Evolutionary conservation across 2,113 vertebrate species (phyloP).

Genomic region (Sclerurus mexicanus): DNA sequence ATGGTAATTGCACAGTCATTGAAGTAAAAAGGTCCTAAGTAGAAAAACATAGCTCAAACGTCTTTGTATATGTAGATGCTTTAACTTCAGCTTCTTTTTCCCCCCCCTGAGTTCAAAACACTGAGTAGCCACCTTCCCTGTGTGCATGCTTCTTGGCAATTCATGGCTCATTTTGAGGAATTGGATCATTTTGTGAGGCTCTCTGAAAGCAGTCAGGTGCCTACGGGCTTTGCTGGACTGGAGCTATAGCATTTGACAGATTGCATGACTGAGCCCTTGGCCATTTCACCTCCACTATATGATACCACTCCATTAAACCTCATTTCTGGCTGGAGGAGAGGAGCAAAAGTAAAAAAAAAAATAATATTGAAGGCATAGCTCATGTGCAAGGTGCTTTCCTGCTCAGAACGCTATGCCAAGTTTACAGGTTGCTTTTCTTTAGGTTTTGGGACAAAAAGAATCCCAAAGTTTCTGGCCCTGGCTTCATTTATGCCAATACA

Average conservation of each 20-base stretch:
- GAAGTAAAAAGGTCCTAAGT: constrained; percentile 37
- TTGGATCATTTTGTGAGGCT: neutral
- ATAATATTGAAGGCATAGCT: neutral
- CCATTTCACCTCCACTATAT: neutral
- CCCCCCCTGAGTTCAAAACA: neutral
- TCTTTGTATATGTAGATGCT: neutral
- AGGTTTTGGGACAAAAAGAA: neutral
- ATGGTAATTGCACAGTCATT: constrained; percentile 38
- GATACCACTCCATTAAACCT: constrained; percentile 3
- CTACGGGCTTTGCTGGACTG: neutral
- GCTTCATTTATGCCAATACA: neutral
- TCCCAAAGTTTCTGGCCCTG: neutral
- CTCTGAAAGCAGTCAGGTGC: neutral
- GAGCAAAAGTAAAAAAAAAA: neutral
- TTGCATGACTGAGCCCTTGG: neutral
- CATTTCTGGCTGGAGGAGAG: neutral
- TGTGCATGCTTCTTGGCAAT: neutral
- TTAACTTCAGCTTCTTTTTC: neutral
- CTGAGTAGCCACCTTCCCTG: neutral
- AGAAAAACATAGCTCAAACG: constrained; percentile 11
- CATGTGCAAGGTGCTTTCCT: neutral
- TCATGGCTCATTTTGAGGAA: neutral
- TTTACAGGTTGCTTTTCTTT: neutral
- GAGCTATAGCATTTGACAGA: neutral
- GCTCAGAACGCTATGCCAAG: neutral